A percentile compares a stretch with the other conserved stretches of the same genome.
phyloP scores from a whole-genome alignment of 2,888 invertebrate species.

The Eueremaeus valkanovi region DNA sequence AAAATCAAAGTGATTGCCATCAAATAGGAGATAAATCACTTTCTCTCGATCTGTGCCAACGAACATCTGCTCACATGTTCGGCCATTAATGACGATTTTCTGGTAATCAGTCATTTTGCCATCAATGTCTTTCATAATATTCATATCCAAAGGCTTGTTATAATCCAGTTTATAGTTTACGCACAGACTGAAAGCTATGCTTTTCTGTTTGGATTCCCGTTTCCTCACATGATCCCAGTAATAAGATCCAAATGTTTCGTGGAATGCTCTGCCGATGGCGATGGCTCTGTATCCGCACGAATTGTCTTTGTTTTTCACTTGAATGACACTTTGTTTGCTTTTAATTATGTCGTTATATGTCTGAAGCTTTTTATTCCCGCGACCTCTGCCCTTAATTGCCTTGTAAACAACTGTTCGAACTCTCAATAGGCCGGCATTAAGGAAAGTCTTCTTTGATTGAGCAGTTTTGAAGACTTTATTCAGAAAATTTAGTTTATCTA shows the following conservation, averaged over 20 bases:
- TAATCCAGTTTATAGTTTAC: neutral
- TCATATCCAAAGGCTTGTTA: neutral
- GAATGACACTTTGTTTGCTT: neutral
- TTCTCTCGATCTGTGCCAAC: neutral
- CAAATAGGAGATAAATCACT: neutral
- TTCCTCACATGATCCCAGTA: no score
- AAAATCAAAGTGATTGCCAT: neutral
- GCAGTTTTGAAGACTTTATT: neutral
- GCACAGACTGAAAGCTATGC: neutral
- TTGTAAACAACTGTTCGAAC: neutral
- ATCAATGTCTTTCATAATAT: neutral
- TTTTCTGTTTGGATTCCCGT: neutral
- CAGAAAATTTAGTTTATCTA: neutral
- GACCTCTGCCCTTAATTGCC: neutral
- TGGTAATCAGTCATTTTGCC: neutral
- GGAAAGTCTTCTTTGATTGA: neutral
- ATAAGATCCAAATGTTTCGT: no score
- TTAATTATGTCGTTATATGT: neutral
- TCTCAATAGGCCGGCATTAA: neutral
- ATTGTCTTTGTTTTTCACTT: neutral
- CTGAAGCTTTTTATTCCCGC: neutral
- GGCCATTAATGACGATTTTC: neutral
- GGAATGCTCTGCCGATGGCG: neutral
- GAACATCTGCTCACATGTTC: neutral
- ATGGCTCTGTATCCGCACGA: neutral